phyloP scores from a whole-genome alignment of 2,113 vertebrate species.

The Passerina amoena region DNA sequence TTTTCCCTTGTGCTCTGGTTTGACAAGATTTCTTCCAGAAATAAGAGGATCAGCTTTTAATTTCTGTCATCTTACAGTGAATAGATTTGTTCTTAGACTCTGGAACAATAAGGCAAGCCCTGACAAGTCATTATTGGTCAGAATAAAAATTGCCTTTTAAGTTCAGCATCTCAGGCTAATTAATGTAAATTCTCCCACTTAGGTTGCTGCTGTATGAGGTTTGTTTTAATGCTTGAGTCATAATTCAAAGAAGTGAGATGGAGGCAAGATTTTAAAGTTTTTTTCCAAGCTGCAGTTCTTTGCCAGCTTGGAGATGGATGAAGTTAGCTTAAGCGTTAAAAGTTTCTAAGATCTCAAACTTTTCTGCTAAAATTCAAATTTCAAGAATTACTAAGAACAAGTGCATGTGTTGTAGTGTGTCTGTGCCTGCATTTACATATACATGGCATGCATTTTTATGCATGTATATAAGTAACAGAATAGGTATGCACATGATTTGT shows the following conservation, averaged over 20 bases:
- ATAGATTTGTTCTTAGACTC: constrained; percentile 17
- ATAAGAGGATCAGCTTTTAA: constrained; percentile 6
- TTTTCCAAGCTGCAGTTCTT: not conserved
- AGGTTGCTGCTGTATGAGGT: constrained; percentile 3
- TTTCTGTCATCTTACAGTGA: constrained; percentile 6
- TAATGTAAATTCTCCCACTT: constrained; percentile 40
- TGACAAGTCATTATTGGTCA: constrained; percentile 44
- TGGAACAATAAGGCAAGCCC: constrained; percentile 27
- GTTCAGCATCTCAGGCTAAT: constrained; percentile 39
- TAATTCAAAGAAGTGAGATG: constrained; percentile 11
- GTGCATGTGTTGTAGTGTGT: not conserved
- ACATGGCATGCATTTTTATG: not conserved
- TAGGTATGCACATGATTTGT: not conserved
- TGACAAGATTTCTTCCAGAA: constrained; percentile 1
- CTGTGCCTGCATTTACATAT: not conserved
- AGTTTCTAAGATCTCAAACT: not conserved
- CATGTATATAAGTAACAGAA: not conserved
- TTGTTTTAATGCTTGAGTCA: constrained; percentile 32
- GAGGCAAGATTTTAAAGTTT: not conserved
- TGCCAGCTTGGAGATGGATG: not conserved
- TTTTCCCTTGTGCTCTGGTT: not conserved
- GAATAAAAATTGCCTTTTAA: constrained; percentile 57
- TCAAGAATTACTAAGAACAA: not conserved
- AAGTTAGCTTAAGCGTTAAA: not conserved
- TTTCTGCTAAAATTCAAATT: not conserved